Conservation (phyloP, 1,140 invertebrate species). For the Cherax quadricarinatus region DNA sequence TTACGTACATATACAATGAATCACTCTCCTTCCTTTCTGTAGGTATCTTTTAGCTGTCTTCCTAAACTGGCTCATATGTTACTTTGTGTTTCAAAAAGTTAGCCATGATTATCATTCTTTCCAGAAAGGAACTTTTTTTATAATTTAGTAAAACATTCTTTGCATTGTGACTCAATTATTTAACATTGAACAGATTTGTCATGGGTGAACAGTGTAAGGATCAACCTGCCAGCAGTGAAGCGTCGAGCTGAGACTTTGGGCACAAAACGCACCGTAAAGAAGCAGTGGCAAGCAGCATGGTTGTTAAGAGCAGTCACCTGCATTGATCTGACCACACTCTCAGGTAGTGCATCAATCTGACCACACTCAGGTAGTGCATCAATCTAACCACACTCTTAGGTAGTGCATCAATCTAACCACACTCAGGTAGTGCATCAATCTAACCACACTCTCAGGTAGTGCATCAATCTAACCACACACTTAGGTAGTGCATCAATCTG, state of each 20-base stretch:
- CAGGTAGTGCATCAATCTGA: constrained; percentile 75
- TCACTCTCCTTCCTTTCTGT: background rate
- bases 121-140: too few species aligned
- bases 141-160: background rate
- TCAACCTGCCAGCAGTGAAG: constrained; percentile 79
- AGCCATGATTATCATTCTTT: background rate
- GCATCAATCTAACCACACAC: too few species aligned
- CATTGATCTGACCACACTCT: constrained; percentile 95
- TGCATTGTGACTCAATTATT: too few species aligned
- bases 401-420: too few species aligned
- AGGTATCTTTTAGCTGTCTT: background rate
- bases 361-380: too few species aligned
- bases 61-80: background rate
- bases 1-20: too few species aligned
- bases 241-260: constrained; percentile 74
- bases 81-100: background rate
- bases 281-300: constrained; percentile 84
- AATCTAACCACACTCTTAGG: too few species aligned
- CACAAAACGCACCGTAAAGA: constrained; percentile 77
- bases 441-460: too few species aligned
- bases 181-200: constrained; percentile 77
- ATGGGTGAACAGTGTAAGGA: constrained; percentile 80
- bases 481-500: too few species aligned
- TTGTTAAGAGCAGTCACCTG: constrained; percentile 87
- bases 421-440: too few species aligned